A percentile compares a stretch with the other conserved stretches of the same genome.
phyloP scores from a whole-genome alignment of 2,888 invertebrate genomes.

The Anthophora plumipes region DNA sequence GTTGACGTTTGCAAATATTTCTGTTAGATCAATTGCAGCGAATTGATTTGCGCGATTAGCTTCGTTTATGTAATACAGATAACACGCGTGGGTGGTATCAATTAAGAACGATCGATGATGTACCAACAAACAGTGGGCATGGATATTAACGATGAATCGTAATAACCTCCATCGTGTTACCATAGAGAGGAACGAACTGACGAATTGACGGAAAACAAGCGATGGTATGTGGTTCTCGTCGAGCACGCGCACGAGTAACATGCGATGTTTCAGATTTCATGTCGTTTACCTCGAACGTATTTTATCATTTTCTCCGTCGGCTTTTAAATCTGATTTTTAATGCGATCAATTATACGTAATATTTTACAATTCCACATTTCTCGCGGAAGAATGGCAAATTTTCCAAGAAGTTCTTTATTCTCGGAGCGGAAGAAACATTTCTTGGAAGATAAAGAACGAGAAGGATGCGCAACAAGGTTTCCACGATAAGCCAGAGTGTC shows the following conservation, averaged over 20 bases:
- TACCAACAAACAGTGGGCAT: conserved; percentile 9
- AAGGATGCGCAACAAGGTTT: not conserved
- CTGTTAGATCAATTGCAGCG: not conserved
- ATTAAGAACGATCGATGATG: conserved; percentile 47
- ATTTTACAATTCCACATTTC: too few relatives aligned
- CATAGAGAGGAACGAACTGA: not conserved
- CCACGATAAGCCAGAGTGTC: not conserved
- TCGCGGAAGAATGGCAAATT: too few relatives aligned
- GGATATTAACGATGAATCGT: conserved; percentile 35
- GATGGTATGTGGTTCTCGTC: not conserved
- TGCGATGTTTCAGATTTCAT: not conserved
- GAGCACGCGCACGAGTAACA: too few relatives aligned
- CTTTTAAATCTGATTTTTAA: not conserved
- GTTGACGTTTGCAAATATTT: not conserved
- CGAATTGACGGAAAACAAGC: not conserved
- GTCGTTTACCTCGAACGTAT: not conserved
- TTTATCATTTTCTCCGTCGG: not conserved
- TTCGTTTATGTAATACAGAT: conserved; percentile 33
- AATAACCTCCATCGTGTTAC: not conserved
- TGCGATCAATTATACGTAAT: too few relatives aligned
- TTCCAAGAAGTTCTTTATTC: not conserved
- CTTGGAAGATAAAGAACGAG: not conserved
- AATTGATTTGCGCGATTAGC: conserved; percentile 29
- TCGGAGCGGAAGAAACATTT: not conserved
- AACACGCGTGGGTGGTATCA: not conserved